Conservation (phyloP, 2,113 vertebrate species). For the Pelobates fuscus region DNA sequence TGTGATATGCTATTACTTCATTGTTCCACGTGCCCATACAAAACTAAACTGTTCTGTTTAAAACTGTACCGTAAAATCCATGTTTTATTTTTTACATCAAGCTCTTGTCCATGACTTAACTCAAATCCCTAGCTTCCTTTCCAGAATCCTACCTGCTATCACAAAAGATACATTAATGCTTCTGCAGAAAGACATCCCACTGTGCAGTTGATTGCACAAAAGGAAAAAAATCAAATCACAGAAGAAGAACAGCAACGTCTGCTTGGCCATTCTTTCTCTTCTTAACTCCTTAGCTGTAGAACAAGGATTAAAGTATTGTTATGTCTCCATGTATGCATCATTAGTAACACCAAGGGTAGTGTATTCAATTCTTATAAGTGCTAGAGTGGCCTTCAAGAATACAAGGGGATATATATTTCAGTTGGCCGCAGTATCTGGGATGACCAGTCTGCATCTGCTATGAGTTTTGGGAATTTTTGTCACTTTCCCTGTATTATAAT, state of each 20-base stretch:
- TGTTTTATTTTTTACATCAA: constrained; percentile 11
- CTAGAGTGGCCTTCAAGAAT: no score
- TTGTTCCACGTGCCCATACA: no score
- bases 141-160: constrained; percentile 25
- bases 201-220: constrained; percentile 33
- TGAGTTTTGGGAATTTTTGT: no score
- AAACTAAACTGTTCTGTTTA: background rate
- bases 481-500: no score
- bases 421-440: no score
- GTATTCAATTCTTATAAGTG: no score
- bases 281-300: constrained; percentile 16
- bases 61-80: background rate
- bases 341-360: constrained; percentile 12
- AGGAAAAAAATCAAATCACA: constrained; percentile 2
- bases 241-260: constrained; percentile 19
- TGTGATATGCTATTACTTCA: no score
- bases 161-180: constrained; percentile 29
- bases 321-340: background rate
- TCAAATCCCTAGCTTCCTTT: constrained; percentile 6
- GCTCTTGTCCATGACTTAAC: constrained; percentile 34
- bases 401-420: no score
- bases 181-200: background rate
- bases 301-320: background rate
- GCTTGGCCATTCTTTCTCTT: background rate
- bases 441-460: no score